Percentiles rank a stretch among this genome's conserved stretches.
These are phyloP conservation scores for Eumacrocentrus americanus DNA, from an alignment of 2,888 invertebrate genomes.

Conservation along the genomic window DNA sequence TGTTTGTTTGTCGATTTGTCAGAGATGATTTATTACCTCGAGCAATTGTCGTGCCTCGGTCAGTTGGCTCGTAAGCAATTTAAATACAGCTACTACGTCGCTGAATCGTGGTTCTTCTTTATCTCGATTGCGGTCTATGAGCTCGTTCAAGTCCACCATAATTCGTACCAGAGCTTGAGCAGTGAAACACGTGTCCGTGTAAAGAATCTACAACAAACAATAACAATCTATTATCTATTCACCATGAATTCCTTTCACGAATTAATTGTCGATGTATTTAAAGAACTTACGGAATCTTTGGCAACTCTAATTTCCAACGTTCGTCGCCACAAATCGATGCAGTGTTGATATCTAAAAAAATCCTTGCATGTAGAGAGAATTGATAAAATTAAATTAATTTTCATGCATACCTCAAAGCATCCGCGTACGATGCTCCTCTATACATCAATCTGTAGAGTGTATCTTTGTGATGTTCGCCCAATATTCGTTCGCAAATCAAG, in stretches of 20 bases:
- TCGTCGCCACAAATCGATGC: constrained; percentile 87
- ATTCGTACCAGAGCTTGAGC: constrained; percentile 85
- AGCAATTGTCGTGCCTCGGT: constrained; percentile 60
- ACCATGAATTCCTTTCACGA: neutral
- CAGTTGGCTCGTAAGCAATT: constrained; percentile 71
- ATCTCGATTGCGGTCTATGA: constrained; percentile 61
- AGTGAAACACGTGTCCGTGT: constrained; percentile 83
- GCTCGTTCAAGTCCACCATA: constrained; percentile 74
- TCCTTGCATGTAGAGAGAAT: too few species aligned
- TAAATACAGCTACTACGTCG: constrained; percentile 75
- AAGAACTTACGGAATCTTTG: constrained; percentile 77
- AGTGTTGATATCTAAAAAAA: constrained; percentile 73
- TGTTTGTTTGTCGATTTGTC: neutral
- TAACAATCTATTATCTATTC: constrained; percentile 1
- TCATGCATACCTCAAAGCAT: constrained; percentile 66
- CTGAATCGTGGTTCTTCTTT: constrained; percentile 68
- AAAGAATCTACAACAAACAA: constrained; percentile 60
- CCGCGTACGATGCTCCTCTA: constrained; percentile 76
- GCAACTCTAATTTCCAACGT: constrained; percentile 80
- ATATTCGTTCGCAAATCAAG: constrained; percentile 84
- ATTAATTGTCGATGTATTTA: neutral
- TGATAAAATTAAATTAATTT: too few species aligned
- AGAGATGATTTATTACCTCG: constrained; percentile 46
- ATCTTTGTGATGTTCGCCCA: constrained; percentile 86
- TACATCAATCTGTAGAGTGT: constrained; percentile 80